Conservation (phyloP, 2,888 invertebrate species). For the Cheilosia vernalis region DNA sequence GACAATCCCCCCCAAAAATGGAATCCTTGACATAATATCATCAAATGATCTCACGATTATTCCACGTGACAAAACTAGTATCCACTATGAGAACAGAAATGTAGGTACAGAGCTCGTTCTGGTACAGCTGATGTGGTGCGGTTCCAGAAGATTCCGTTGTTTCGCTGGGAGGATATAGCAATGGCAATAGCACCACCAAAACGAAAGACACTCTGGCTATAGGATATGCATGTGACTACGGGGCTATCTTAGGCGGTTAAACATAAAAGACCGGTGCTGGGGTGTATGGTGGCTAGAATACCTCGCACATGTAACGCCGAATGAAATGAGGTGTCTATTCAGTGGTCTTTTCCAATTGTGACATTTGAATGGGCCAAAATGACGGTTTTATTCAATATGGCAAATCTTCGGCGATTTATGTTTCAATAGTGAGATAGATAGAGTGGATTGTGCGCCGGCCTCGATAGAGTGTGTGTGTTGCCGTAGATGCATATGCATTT, state of each 20-base stretch:
- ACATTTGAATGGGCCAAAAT: constrained; percentile 65
- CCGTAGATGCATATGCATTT: neutral
- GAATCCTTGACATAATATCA: constrained; percentile 71
- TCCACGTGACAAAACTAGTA: constrained; percentile 72
- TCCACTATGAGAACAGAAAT: constrained; percentile 40
- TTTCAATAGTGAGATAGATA: constrained; percentile 45
- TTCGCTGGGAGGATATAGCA: constrained; percentile 7
- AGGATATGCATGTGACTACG: constrained; percentile 5
- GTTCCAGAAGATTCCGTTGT: constrained; percentile 2
- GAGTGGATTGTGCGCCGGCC: neutral
- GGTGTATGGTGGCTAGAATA: constrained; percentile 9
- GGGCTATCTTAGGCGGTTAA: constrained; percentile 44
- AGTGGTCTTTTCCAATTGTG: constrained; percentile 63
- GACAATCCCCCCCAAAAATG: constrained; percentile 69
- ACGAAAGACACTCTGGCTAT: constrained; percentile 11
- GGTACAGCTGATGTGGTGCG: constrained; percentile 33
- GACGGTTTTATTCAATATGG: constrained; percentile 71
- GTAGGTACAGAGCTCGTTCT: neutral
- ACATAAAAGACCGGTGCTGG: constrained; percentile 54
- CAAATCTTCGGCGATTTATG: constrained; percentile 62
- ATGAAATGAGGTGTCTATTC: constrained; percentile 71
- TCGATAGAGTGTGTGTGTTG: neutral
- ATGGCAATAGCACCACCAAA: constrained; percentile 27
- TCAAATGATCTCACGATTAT: constrained; percentile 75
- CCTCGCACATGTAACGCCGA: constrained; percentile 24